Percentiles rank a stretch among this genome's conserved stretches.
Conservation (phyloP, 1,140 invertebrate species). For the Musca domestica region DNA sequence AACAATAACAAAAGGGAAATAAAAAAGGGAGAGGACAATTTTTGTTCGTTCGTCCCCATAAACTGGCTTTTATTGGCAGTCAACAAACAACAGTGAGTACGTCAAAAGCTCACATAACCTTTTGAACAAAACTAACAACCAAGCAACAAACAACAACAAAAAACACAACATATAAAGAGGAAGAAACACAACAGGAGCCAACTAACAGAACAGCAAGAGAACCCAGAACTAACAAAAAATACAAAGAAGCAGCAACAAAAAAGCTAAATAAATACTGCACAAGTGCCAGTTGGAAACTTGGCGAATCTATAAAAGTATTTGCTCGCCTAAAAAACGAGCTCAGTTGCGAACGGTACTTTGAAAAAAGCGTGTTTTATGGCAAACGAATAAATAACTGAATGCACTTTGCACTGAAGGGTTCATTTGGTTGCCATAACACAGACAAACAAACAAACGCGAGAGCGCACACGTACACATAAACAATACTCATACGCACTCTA, state of each 20-base stretch:
- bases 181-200: neutral
- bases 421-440: constrained; percentile 1
- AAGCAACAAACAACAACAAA: neutral
- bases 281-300: constrained; percentile 35
- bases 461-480: neutral
- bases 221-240: constrained; percentile 14
- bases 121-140: neutral
- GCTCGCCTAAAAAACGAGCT: constrained; percentile 52
- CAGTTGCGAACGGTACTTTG: constrained; percentile 52
- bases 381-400: constrained; percentile 15
- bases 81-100: too few species aligned
- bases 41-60: too few species aligned
- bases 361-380: constrained; percentile 31
- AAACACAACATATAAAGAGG: neutral
- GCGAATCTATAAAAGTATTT: constrained; percentile 53
- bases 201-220: constrained; percentile 23
- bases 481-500: too few species aligned
- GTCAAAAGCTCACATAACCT: too few species aligned
- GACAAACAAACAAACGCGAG: too few species aligned
- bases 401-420: constrained; percentile 1
- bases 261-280: constrained; percentile 24
- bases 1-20: neutral
- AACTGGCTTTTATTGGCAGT: too few species aligned
- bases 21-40: neutral
- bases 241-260: too few species aligned